Evolutionary conservation across 2,888 invertebrate species (phyloP).

Genomic region (Leucania comma): DNA sequence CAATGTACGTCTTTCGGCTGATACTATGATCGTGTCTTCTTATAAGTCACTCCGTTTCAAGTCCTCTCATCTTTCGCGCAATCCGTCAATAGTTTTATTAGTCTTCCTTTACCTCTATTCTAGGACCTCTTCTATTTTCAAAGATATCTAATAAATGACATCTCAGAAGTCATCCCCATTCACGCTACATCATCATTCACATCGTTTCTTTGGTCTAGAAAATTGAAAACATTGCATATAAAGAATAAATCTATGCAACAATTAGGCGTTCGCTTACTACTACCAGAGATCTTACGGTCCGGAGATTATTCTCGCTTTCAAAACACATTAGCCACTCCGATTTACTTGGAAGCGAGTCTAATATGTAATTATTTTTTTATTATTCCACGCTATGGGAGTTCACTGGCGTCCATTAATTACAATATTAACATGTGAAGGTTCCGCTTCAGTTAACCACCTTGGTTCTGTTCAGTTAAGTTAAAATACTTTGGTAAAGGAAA

Average conservation of each 20-base stretch:
- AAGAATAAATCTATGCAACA: constrained; percentile 42
- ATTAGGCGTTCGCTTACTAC: constrained; percentile 55
- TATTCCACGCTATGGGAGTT: constrained; percentile 80
- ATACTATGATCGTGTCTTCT: no score
- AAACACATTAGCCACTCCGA: constrained; percentile 74
- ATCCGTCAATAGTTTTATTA: neutral
- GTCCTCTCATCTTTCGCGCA: neutral
- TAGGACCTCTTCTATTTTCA: neutral
- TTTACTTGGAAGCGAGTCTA: constrained; percentile 76
- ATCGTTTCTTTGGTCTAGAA: neutral
- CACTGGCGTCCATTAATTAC: constrained; percentile 83
- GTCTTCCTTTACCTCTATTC: neutral
- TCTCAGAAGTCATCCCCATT: neutral
- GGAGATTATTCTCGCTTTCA: constrained; percentile 70
- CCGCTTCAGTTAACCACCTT: constrained; percentile 78
- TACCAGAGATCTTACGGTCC: constrained; percentile 53
- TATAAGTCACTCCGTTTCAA: neutral
- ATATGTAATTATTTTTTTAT: constrained; percentile 86
- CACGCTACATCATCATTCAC: neutral
- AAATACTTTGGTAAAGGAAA: constrained; percentile 59
- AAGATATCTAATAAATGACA: neutral
- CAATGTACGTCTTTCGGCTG: no score
- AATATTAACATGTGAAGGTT: constrained; percentile 83
- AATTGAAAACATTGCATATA: constrained; percentile 38
- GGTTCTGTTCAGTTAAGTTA: constrained; percentile 60